Conservation (phyloP, 2,888 invertebrate species). For the Parnassius apollo region DNA sequence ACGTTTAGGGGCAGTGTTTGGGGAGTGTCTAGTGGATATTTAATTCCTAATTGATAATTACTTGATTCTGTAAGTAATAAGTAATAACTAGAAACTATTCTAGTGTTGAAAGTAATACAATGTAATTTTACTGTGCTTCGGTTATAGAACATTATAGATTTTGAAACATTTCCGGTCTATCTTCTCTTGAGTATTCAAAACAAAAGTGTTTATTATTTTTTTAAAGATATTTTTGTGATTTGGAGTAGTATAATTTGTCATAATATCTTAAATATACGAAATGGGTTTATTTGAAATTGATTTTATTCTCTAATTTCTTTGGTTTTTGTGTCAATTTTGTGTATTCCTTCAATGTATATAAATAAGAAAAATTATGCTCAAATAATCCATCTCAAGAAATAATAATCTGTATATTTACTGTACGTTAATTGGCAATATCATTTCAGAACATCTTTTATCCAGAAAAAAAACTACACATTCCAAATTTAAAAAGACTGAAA, state of each 20-base stretch:
- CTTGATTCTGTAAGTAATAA: slow-evolving; percentile 31
- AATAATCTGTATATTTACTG: neutral
- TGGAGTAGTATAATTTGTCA: too few relatives aligned
- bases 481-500: slow-evolving; percentile 70
- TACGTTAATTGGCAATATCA: neutral
- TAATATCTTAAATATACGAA: neutral
- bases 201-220: slow-evolving; percentile 48
- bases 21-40: slow-evolving; percentile 75
- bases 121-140: slow-evolving; percentile 11
- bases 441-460: slow-evolving; percentile 50
- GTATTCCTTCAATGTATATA: slow-evolving; percentile 29
- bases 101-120: slow-evolving; percentile 19
- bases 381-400: neutral
- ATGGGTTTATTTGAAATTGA: neutral
- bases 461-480: slow-evolving; percentile 60
- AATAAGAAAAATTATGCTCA: slow-evolving; percentile 4
- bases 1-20: slow-evolving; percentile 80
- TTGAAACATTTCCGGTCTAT: slow-evolving; percentile 62
- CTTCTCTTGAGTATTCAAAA: slow-evolving; percentile 74
- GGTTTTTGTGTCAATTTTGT: slow-evolving; percentile 35
- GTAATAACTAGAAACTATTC: slow-evolving; percentile 2
- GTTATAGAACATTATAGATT: slow-evolving; percentile 19
- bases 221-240: too few relatives aligned
- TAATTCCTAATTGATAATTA: slow-evolving; percentile 59
- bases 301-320: slow-evolving; percentile 20